Evolutionary conservation across 2,888 invertebrate species (phyloP).

Genomic region (Metallyticus violacea): DNA sequence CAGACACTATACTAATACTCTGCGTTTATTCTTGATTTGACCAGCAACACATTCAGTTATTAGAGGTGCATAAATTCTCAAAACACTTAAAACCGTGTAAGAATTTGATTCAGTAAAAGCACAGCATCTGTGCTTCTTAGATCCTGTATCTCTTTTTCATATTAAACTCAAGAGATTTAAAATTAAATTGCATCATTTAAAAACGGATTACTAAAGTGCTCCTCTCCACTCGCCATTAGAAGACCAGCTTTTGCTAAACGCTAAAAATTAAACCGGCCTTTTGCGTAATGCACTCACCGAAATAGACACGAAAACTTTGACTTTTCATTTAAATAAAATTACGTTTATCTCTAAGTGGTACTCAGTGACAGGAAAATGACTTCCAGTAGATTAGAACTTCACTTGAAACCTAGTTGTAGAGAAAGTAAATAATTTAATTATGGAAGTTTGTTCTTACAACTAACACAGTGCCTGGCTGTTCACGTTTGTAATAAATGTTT

Average conservation of each 20-base stretch:
- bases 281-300: not conserved
- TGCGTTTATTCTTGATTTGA: too few relatives aligned
- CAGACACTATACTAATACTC: too few relatives aligned
- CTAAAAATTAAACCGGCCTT: not conserved
- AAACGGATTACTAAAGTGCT: not conserved
- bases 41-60: too few relatives aligned
- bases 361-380: not conserved
- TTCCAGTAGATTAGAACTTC: not conserved
- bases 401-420: too few relatives aligned
- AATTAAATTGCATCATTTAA: not conserved
- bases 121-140: not conserved
- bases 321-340: not conserved
- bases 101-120: not conserved
- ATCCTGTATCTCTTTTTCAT: not conserved
- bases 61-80: too few relatives aligned
- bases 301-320: not conserved
- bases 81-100: too few relatives aligned
- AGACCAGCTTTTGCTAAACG: not conserved
- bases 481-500: too few relatives aligned
- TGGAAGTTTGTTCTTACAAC: too few relatives aligned
- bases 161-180: not conserved
- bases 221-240: not conserved
- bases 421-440: too few relatives aligned
- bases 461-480: too few relatives aligned
- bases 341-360: not conserved